Evolutionary conservation across 2,888 invertebrate species (phyloP), one percentile per base, ranked within the genome.

Genomic region (Operophtera brumata): DNA sequence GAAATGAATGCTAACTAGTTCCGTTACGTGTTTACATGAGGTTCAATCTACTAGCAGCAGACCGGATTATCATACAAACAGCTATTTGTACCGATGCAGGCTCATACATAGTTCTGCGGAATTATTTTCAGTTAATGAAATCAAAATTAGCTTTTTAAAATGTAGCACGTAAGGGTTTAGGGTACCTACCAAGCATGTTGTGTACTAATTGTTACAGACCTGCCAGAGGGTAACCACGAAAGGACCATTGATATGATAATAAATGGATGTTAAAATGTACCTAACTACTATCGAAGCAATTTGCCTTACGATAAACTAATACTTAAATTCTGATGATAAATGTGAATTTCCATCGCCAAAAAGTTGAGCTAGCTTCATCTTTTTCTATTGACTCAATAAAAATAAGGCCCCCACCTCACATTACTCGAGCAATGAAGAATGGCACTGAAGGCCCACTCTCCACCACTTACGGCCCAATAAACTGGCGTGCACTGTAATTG

Each of bases 391-490:
- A 11, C 47, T 50, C 61, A 66, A 68, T 72, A 72, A 75, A 75
- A 74, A 66, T 70, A 67, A 75, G 69, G 40, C 69, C 62, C 20
- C 65, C 49, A 54, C 51, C 40, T 64, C 61, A 69, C 64, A 70
- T 69, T 62, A 69, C 65, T 36, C 41, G 49, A 49, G 57, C 54
- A 54, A 60, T 59, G 57, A 62, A 54, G 52, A 55, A 60, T 52
- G 52, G 44, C 61, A 50, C 51, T 57, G 65, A 65, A 64, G 61
- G 65, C 64, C 67, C 60, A 65, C 67, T 67, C 67, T 71, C 65
- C 47, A 46, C 65, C 66, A 67, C 74, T 75, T 65, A 69, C 57
- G 41, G 59, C 48, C 65, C 61, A 74, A 73, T 75, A 73, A 75
- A 73, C 57, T 36, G 56, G 53, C 60, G 60, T 53, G 57, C 37